Conservation (phyloP, 2,797 vertebrate genomes). For the Merluccius polli region DNA sequence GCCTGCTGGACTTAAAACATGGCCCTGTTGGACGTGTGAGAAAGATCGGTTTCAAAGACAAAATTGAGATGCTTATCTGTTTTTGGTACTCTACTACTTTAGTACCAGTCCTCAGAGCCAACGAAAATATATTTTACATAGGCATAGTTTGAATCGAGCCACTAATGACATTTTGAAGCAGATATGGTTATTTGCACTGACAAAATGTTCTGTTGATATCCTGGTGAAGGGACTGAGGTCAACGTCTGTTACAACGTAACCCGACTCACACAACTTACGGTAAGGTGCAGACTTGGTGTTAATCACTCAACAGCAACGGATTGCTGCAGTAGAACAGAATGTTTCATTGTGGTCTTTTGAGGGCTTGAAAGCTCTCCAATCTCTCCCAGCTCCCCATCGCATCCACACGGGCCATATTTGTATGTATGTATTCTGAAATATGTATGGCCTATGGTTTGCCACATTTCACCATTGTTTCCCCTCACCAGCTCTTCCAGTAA, state of each 20-base stretch:
- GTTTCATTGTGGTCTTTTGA: neutral
- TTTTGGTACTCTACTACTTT: slow-evolving; percentile 29
- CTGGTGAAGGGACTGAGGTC: slow-evolving; percentile 27
- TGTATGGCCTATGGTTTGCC: neutral
- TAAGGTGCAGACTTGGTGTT: neutral
- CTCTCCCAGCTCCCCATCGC: neutral
- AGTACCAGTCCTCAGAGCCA: slow-evolving; percentile 42
- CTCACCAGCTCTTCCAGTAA: neutral
- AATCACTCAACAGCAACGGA: neutral
- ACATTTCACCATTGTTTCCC: neutral
- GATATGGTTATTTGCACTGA: slow-evolving; percentile 63
- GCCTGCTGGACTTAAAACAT: slow-evolving; percentile 18
- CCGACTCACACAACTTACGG: slow-evolving; percentile 32
- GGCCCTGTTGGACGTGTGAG: neutral
- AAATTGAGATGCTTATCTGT: slow-evolving; percentile 64
- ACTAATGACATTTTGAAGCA: slow-evolving; percentile 43
- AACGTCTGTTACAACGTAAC: slow-evolving; percentile 39
- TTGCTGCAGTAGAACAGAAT: neutral
- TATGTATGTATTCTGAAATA: slow-evolving; percentile 1
- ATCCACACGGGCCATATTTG: neutral
- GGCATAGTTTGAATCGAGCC: slow-evolving; percentile 43
- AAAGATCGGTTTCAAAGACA: slow-evolving; percentile 54
- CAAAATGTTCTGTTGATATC: slow-evolving; percentile 53
- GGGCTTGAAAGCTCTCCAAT: neutral
- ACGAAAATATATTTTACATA: slow-evolving; percentile 55